Evolutionary conservation across 2,113 vertebrate genomes (phyloP).

Genomic region (Charadrius vociferus): DNA sequence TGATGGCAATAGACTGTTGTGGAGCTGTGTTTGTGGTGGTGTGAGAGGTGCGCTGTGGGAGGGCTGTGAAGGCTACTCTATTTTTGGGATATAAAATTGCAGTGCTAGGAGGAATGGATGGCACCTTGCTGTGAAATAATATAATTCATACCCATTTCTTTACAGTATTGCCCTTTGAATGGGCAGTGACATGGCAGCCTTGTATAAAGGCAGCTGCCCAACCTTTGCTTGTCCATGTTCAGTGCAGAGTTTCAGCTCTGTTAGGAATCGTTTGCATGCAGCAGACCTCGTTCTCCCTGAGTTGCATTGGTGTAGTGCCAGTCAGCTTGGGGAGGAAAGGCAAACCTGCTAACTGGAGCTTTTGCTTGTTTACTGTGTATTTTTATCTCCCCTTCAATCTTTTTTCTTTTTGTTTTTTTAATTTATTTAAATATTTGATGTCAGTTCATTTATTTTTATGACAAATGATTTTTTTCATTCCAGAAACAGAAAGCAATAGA

Average conservation of each 20-base stretch:
- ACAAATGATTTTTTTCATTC: constrained; percentile 58
- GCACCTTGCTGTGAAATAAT: constrained; percentile 65
- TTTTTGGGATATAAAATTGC: constrained; percentile 57
- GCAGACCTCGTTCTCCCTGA: constrained; percentile 13
- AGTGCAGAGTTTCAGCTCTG: not conserved
- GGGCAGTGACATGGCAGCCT: constrained; percentile 49
- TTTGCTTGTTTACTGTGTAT: constrained; percentile 65
- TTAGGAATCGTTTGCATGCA: not conserved
- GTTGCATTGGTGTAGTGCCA: constrained; percentile 27
- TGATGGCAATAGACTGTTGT: not conserved
- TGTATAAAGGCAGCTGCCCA: constrained; percentile 31
- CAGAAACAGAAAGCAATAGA: constrained; percentile 64
- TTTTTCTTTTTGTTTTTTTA: not conserved
- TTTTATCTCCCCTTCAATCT: constrained; percentile 66
- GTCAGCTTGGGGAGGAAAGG: constrained; percentile 9
- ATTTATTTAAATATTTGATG: constrained; percentile 71
- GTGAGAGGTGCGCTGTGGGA: constrained; percentile 31
- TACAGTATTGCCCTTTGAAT: constrained; percentile 18
- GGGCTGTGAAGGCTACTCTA: constrained; percentile 58
- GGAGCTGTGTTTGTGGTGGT: not conserved
- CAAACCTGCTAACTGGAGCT: constrained; percentile 26
- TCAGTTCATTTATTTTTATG: constrained; percentile 76
- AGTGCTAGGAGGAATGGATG: constrained; percentile 45
- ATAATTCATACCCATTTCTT: not conserved
- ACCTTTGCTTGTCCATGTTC: not conserved